Evolutionary conservation across 2,888 invertebrate species (phyloP).

Genomic region (Adineta ricciae): DNA sequence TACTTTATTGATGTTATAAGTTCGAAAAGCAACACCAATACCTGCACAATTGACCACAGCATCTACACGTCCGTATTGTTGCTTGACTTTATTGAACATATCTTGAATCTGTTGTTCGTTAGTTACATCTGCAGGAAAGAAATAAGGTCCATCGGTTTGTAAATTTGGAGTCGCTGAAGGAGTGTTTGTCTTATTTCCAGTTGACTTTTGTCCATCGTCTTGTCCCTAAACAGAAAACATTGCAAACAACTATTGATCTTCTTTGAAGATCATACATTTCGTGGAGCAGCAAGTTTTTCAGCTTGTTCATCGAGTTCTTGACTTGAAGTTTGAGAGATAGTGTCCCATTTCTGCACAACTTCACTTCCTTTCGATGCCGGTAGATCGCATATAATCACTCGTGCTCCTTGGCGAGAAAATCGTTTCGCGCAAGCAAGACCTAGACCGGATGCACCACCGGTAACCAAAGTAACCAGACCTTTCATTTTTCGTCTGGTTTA

Average conservation of each 20-base stretch:
- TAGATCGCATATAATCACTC: slow-evolving; percentile 78
- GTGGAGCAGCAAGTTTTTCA: neutral
- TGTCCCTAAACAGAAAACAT: slow-evolving; percentile 18
- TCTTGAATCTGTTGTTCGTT: slow-evolving; percentile 68
- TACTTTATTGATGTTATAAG: slow-evolving; percentile 76
- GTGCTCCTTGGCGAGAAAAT: slow-evolving; percentile 69
- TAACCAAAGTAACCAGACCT: slow-evolving; percentile 59
- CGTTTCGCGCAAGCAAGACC: slow-evolving; percentile 81
- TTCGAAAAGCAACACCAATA: slow-evolving; percentile 70
- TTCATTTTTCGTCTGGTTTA: neutral
- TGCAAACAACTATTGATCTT: slow-evolving; percentile 56
- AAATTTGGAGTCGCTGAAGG: too few species aligned
- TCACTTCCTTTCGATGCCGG: slow-evolving; percentile 66
- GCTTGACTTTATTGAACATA: slow-evolving; percentile 62
- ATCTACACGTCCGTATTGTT: slow-evolving; percentile 74
- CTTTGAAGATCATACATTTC: slow-evolving; percentile 67
- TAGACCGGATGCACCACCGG: slow-evolving; percentile 89
- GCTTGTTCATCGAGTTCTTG: neutral
- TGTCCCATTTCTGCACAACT: slow-evolving; percentile 39
- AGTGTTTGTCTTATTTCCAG: too few species aligned
- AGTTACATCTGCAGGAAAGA: slow-evolving; percentile 56
- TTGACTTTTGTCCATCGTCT: too few species aligned
- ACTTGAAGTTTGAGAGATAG: neutral
- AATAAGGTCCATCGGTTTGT: slow-evolving; percentile 45
- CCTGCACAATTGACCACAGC: slow-evolving; percentile 89